A percentile compares a stretch with the other conserved stretches of the same genome.
Evolutionary conservation across 1,140 invertebrate genomes (phyloP).

Genomic region (Trichomalopsis sarcophagae): DNA sequence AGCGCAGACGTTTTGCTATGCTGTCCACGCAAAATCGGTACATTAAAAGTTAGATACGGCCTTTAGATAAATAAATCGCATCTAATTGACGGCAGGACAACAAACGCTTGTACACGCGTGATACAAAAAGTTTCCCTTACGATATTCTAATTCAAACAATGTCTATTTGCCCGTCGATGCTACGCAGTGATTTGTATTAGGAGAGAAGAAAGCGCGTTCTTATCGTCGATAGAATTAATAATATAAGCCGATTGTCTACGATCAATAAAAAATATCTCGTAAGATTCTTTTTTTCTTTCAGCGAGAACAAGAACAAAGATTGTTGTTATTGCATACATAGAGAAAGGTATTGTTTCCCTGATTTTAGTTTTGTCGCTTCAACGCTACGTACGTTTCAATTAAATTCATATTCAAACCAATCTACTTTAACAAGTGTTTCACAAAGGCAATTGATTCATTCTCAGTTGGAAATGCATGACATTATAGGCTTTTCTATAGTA

Average conservation of each 20-base stretch:
- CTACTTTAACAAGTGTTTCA: background rate
- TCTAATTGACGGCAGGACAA: conserved; percentile 42
- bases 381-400: background rate
- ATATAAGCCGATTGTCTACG: conserved; percentile 39
- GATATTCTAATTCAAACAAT: conserved; percentile 9
- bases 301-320: conserved; percentile 1
- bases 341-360: background rate
- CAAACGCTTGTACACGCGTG: conserved; percentile 9
- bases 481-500: background rate
- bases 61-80: conserved; percentile 40
- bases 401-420: background rate
- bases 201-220: conserved; percentile 22
- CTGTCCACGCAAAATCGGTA: background rate
- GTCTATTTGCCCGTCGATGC: background rate
- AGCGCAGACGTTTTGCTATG: background rate
- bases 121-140: conserved; percentile 34
- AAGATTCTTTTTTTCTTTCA: background rate
- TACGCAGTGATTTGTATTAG: conserved; percentile 5
- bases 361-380: conserved; percentile 16
- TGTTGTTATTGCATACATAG: background rate
- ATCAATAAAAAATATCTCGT: conserved; percentile 39
- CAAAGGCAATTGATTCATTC: conserved; percentile 31
- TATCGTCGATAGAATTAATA: background rate
- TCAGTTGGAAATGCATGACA: background rate
- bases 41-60: conserved; percentile 10